These are phyloP conservation scores for Gadus chalcogrammus DNA, from an alignment of 2,113 vertebrate genomes.

Conservation along the genomic window DNA sequence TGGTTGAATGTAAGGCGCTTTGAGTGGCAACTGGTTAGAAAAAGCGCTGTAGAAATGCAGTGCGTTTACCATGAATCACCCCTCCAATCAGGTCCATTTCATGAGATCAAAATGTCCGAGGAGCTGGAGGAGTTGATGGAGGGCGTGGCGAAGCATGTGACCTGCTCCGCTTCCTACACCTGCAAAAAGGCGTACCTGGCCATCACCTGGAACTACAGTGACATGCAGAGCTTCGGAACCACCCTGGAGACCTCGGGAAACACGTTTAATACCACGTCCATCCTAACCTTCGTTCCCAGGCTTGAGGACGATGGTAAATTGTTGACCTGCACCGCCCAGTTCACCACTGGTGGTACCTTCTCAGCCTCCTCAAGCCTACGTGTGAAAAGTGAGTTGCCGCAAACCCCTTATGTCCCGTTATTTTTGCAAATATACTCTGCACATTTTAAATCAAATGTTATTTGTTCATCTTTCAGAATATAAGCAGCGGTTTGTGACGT, in stretches of 20 bases:
- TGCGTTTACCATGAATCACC: background rate
- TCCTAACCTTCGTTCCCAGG: constrained; percentile 52
- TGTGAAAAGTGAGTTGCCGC: constrained; percentile 49
- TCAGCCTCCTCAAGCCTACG: constrained; percentile 33
- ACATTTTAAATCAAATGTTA: background rate
- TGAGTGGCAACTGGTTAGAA: no score
- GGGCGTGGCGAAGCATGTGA: constrained; percentile 47
- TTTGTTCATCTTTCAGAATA: constrained; percentile 32
- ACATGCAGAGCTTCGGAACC: constrained; percentile 27
- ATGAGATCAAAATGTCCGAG: constrained; percentile 42
- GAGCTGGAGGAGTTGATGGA: constrained; percentile 34
- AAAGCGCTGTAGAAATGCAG: background rate
- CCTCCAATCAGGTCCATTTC: constrained; percentile 46
- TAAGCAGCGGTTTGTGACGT: background rate
- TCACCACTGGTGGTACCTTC: constrained; percentile 26
- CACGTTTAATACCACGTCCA: constrained; percentile 29
- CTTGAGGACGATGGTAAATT: constrained; percentile 42
- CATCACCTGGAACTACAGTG: constrained; percentile 56
- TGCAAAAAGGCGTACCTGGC: constrained; percentile 41
- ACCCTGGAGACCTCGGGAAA: background rate
- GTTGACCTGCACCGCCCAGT: constrained; percentile 52
- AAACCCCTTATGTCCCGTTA: background rate
- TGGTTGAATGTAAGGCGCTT: background rate
- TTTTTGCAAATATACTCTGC: no score
- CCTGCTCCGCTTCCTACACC: constrained; percentile 51